Evolutionary conservation across 2,797 vertebrate species (phyloP).

Genomic region (Thripadectes ignobilis): DNA sequence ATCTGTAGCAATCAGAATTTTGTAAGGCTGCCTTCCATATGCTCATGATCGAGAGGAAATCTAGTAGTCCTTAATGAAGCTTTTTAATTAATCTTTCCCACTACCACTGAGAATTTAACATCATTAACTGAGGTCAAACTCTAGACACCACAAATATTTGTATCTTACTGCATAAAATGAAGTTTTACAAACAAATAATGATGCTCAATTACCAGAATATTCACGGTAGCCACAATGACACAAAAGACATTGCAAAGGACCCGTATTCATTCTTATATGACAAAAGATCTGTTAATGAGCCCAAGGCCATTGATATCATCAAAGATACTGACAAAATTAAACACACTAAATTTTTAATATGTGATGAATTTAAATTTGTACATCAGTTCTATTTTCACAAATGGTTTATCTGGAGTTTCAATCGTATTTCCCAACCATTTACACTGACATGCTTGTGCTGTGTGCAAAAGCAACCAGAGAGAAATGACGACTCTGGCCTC

Average conservation of each 20-base stretch:
- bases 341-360: not conserved
- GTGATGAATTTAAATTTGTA: not conserved
- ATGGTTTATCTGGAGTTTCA: not conserved
- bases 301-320: not conserved
- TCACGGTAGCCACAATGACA: not conserved
- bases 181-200: conserved; percentile 3
- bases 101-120: not conserved
- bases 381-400: not conserved
- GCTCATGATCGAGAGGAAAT: not conserved
- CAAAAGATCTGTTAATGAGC: conserved; percentile 6
- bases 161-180: not conserved
- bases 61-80: not conserved
- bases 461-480: not conserved
- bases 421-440: not conserved
- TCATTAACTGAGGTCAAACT: not conserved
- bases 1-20: not conserved
- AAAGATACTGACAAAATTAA: not conserved
- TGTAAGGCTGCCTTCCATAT: not conserved
- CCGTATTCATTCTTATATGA: not conserved
- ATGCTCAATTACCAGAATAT: not conserved
- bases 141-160: not conserved
- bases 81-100: conserved; percentile 13
- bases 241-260: not conserved
- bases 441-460: not conserved
- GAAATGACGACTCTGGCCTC: not conserved